phyloP scores from a whole-genome alignment of 2,113 vertebrate species.

The Eurypyga helias region DNA sequence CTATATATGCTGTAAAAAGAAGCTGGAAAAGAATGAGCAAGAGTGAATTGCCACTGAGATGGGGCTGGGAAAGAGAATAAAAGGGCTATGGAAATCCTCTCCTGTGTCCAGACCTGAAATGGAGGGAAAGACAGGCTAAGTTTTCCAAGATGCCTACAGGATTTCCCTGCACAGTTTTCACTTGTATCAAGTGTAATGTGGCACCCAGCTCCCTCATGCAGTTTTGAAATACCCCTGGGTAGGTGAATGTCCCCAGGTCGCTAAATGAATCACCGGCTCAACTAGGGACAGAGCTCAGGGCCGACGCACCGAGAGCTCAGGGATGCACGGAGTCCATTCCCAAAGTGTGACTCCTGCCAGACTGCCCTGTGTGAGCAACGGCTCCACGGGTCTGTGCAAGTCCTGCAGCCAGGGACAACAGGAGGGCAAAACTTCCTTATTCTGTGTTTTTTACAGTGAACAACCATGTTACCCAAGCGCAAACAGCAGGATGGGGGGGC shows the following conservation, averaged over 20 bases:
- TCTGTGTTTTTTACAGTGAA: background rate
- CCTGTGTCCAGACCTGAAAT: background rate
- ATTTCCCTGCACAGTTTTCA: background rate
- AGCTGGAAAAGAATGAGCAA: background rate
- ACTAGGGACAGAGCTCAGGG: background rate
- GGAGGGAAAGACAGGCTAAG: background rate
- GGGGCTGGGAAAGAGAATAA: background rate
- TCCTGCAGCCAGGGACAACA: background rate
- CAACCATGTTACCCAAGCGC: background rate
- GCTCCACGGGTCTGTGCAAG: background rate
- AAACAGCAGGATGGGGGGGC: background rate
- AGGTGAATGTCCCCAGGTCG: background rate
- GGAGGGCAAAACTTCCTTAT: background rate
- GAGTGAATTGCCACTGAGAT: background rate
- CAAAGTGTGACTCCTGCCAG: fast-evolving
- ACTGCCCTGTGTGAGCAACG: background rate
- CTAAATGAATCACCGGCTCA: background rate
- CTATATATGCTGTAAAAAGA: background rate
- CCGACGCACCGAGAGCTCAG: background rate
- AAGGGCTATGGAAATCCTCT: background rate
- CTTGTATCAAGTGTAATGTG: background rate
- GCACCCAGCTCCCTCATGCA: background rate
- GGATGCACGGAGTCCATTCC: background rate
- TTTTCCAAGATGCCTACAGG: background rate
- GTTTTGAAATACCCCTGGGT: background rate